phyloP scores from a whole-genome alignment of 2,113 vertebrate genomes.

The Corythornis cristatus region DNA sequence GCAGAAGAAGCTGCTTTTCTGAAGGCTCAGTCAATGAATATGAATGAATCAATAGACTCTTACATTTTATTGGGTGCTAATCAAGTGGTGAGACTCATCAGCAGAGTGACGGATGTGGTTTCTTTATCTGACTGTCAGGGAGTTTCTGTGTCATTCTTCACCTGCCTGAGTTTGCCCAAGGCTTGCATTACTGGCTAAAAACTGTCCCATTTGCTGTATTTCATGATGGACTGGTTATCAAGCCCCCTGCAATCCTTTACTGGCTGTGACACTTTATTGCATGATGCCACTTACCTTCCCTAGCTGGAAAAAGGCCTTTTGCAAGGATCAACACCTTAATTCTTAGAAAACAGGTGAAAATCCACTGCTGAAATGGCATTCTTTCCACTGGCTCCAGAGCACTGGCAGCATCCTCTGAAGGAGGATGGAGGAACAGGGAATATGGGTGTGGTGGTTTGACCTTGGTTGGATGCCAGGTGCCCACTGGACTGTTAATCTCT shows the following conservation, averaged over 20 bases:
- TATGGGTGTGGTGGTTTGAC: neutral
- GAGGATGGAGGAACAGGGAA: neutral
- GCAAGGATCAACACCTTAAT: constrained; percentile 40
- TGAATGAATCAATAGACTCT: constrained; percentile 14
- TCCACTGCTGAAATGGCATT: neutral
- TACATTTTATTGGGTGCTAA: constrained; percentile 41
- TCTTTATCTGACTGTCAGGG: constrained; percentile 31
- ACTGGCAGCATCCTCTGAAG: constrained; percentile 9
- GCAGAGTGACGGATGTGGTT: constrained; percentile 32
- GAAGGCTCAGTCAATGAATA: constrained; percentile 21
- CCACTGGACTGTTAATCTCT: too few species aligned
- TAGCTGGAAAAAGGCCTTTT: constrained; percentile 5
- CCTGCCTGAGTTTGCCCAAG: constrained; percentile 15
- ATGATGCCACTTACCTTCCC: neutral
- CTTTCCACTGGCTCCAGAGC: neutral
- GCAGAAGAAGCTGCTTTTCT: neutral
- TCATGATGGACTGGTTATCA: constrained; percentile 36
- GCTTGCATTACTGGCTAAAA: constrained; percentile 40
- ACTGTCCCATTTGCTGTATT: constrained; percentile 39
- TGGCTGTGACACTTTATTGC: constrained; percentile 14
- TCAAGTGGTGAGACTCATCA: constrained; percentile 21
- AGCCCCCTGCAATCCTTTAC: constrained; percentile 6
- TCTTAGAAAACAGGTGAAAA: constrained; percentile 28
- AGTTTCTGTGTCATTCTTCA: constrained; percentile 25
- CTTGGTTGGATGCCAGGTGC: too few species aligned